Evolutionary conservation across 2,113 vertebrate species (phyloP), one percentile per base, ranked within the genome.

Genomic region (Fregetta grallaria): DNA sequence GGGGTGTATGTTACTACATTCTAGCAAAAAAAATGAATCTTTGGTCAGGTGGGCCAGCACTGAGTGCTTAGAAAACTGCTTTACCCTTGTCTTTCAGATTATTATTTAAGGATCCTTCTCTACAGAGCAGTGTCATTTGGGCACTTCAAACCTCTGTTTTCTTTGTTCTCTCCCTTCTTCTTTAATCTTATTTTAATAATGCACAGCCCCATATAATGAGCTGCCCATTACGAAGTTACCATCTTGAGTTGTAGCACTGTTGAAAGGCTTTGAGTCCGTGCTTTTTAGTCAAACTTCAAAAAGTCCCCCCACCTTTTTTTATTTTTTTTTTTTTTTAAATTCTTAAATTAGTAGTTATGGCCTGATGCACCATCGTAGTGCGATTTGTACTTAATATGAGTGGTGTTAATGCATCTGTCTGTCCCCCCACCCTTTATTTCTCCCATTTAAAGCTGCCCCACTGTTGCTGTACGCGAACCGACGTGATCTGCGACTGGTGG

Each of bases 391-490:
- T 20, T 42, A 10, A 2, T 19, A 2, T 11, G n/a, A 80, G 63
- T 62, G 91, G 65, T 9, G 12, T 66, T 95, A 95, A 96, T 26
- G 1, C 23, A 1, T 15, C 14, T 74, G 21, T 92, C 92, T 92
- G 29, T 86, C 16, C n/a, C 74, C 59, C 16, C 9, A 9, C 59
- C 78, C 26, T 73, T 76, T 86, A 47, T 95, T 27, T 85, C 86
- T 77, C 87, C 63, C 7, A 1, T 44, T 53, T 74, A 9, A 97
- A 99, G 99, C 98, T 32, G 98, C 98, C 90, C 99, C 99, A 12
- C 98, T 99, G 96, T 97, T 99, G 96, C 98, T 99, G 79, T 99
- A 99, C 13, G 99, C 99, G 3, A 99, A 99, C 98, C 98, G 99
- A 29, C 98, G 99, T 76, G 99, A 99, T 44, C 98, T 99, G 65